Evolutionary conservation across 2,888 invertebrate species (phyloP).

Genomic region (Eristalis tenax): DNA sequence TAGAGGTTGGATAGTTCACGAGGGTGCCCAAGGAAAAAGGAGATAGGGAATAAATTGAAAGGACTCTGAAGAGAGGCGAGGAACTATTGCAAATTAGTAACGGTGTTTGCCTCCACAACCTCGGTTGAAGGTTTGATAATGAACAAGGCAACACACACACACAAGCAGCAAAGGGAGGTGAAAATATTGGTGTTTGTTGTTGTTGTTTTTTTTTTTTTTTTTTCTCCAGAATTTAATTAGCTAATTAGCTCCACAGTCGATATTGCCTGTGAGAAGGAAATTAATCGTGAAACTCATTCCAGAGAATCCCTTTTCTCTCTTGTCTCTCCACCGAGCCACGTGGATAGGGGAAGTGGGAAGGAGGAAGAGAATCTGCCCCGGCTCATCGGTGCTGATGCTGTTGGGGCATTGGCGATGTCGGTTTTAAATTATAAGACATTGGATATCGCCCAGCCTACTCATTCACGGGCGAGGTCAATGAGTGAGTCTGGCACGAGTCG

Average conservation of each 20-base stretch:
- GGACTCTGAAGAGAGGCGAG: too few species aligned
- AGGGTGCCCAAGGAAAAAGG: too few species aligned
- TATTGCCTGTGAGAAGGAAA: neutral
- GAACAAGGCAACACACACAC: neutral
- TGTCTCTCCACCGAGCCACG: too few species aligned
- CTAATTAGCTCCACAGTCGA: slow-evolving; percentile 16
- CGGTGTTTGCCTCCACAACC: neutral
- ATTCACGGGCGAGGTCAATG: too few species aligned
- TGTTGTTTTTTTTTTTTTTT: neutral
- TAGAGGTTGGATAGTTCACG: too few species aligned
- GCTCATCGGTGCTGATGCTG: neutral
- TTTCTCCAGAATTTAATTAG: slow-evolving; percentile 1
- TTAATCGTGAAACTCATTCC: neutral
- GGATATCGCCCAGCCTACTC: neutral
- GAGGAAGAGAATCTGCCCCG: neutral
- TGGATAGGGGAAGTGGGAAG: too few species aligned
- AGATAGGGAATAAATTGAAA: too few species aligned
- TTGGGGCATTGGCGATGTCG: too few species aligned
- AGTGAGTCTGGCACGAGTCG: neutral
- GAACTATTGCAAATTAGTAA: slow-evolving; percentile 7
- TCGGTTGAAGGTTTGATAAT: neutral
- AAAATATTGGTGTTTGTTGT: neutral
- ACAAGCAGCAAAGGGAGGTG: neutral
- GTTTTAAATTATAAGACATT: neutral
- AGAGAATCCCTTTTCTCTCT: neutral